These are phyloP conservation scores for Halichoerus grypus DNA, from an alignment of 2,113 vertebrate genomes.

Conservation along the genomic window DNA sequence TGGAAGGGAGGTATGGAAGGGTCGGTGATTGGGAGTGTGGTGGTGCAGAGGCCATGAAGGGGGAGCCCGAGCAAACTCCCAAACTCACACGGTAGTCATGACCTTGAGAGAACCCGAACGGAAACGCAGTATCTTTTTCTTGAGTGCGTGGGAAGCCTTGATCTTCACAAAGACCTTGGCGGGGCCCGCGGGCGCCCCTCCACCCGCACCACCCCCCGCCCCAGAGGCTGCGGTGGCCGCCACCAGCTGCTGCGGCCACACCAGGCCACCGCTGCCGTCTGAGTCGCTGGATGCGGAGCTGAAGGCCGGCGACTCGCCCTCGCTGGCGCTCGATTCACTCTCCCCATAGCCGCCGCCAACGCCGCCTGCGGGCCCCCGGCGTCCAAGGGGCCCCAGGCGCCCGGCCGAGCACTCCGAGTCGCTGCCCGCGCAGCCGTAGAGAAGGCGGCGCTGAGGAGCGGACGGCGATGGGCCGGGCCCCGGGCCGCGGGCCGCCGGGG, in stretches of 20 bases:
- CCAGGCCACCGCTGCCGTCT: slow-evolving; percentile 92
- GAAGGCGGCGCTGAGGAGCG: slow-evolving; percentile 71
- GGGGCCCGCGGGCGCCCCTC: slow-evolving; percentile 84
- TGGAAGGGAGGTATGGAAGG: slow-evolving; percentile 71
- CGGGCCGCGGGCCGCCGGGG: slow-evolving; percentile 62
- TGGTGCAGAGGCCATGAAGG: slow-evolving; percentile 60
- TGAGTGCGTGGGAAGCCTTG: slow-evolving; percentile 94
- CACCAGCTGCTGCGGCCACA: slow-evolving; percentile 94
- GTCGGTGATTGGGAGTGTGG: background rate
- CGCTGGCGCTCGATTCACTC: slow-evolving; percentile 78
- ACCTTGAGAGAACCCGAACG: slow-evolving; percentile 94
- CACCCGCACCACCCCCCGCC: slow-evolving; percentile 60
- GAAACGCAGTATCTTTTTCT: slow-evolving; percentile 95
- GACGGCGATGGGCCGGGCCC: slow-evolving; percentile 75
- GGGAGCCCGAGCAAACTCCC: slow-evolving; percentile 24
- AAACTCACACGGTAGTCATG: slow-evolving; percentile 94
- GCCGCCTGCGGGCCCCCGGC: slow-evolving; percentile 78
- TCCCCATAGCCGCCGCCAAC: slow-evolving; percentile 73
- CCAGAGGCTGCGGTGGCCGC: slow-evolving; percentile 84
- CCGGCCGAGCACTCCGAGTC: slow-evolving; percentile 82
- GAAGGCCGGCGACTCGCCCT: slow-evolving; percentile 90
- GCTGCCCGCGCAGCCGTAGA: slow-evolving; percentile 81
- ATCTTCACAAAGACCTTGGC: slow-evolving; percentile 94
- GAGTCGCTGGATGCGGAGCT: slow-evolving; percentile 92
- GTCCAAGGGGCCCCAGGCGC: slow-evolving; percentile 72